Evolutionary conservation across 2,797 vertebrate genomes (phyloP).

Genomic region (Hypotaenidia philippensis): DNA sequence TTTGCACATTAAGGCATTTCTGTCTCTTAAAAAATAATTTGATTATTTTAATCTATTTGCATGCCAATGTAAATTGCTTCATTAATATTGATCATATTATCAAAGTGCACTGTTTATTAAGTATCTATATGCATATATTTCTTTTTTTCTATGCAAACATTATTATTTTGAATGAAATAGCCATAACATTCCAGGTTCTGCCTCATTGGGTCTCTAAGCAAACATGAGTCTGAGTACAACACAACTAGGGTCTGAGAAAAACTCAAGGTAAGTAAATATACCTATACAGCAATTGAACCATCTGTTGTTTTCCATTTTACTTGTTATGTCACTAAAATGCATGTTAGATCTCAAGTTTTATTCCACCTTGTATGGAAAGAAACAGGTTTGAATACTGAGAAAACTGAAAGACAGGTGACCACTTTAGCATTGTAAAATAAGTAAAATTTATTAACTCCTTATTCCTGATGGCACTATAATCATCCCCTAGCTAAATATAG

Average conservation of each 20-base stretch:
- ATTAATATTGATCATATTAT: constrained; percentile 65
- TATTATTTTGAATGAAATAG: constrained; percentile 96
- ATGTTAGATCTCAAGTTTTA: neutral
- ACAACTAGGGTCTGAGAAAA: constrained; percentile 99
- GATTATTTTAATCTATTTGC: constrained; percentile 73
- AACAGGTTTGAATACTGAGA: neutral
- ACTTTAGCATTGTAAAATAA: neutral
- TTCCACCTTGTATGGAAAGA: neutral
- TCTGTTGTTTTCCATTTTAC: constrained; percentile 53
- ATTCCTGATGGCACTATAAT: neutral
- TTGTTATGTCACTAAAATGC: neutral
- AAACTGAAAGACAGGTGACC: neutral
- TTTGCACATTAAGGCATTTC: constrained; percentile 68
- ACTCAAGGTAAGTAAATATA: constrained; percentile 92
- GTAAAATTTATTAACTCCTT: neutral
- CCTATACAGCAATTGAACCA: constrained; percentile 22
- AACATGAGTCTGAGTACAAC: constrained; percentile 99
- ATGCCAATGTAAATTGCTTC: constrained; percentile 75
- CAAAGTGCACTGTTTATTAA: constrained; percentile 74
- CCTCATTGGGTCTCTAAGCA: constrained; percentile 99
- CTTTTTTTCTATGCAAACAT: constrained; percentile 86
- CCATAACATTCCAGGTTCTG: constrained; percentile 99
- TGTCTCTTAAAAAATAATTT: constrained; percentile 18
- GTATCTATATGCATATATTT: constrained; percentile 81
- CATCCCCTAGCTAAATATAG: neutral